Conservation (phyloP, 2,888 invertebrate species). For the Pseudococcus viburni region DNA sequence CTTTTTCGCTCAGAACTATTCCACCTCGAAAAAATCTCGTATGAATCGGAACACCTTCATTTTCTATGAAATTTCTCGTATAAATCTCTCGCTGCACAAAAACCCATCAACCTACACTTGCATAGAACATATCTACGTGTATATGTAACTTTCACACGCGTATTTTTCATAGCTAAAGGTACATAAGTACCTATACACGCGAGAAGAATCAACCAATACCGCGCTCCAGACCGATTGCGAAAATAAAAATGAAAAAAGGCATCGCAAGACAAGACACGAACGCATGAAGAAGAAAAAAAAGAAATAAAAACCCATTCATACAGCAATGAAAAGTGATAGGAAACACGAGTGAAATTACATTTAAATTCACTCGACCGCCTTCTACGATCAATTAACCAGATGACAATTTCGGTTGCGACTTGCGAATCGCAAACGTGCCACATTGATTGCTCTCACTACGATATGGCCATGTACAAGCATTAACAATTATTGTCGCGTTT, state of each 20-base stretch:
- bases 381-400: conserved; percentile 57
- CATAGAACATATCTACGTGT: neutral
- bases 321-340: conserved; percentile 42
- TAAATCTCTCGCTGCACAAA: neutral
- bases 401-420: conserved; percentile 52
- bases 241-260: neutral
- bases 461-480: conserved; percentile 46
- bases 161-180: neutral
- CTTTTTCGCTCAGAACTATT: no score
- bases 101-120: neutral
- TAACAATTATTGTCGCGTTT: conserved; percentile 58
- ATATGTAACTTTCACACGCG: conserved; percentile 1
- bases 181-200: neutral
- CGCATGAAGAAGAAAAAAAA: neutral
- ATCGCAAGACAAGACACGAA: neutral
- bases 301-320: conserved; percentile 8
- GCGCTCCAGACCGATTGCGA: neutral
- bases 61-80: neutral
- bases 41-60: no score
- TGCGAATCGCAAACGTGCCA: conserved; percentile 53
- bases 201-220: neutral
- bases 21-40: no score
- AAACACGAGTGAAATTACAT: conserved; percentile 55
- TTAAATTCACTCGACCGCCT: conserved; percentile 53
- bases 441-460: conserved; percentile 25